Evolutionary conservation across 2,797 vertebrate species (phyloP), one percentile per base, ranked within the genome.

Genomic region (Gallirallus australis): DNA sequence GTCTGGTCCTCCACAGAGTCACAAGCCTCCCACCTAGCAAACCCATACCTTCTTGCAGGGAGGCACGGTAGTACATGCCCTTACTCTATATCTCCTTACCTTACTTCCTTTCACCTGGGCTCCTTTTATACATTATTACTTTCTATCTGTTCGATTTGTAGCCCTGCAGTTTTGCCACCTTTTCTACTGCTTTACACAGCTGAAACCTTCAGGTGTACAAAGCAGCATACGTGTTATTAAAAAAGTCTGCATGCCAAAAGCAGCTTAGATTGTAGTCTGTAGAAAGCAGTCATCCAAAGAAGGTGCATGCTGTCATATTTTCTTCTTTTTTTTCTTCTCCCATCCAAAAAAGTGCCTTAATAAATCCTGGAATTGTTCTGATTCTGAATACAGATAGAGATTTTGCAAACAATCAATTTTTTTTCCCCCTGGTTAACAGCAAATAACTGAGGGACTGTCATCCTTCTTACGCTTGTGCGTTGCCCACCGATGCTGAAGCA

Each of bases 51-150:
- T 42, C 54, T 52, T 48, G 57, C 31, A 64, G 27, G 28, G n/a
- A 59, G 37, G 25, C 21, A 14, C 2, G 47, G 20, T 31, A 50
- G 12, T 9, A 16, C 20, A 18, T 6, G 3, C 24, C n/a, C 20
- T 6, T 17, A 11, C 3, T 9, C 11, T 2, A 0, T 7, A 4
- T 35, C 21, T 57, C 10, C 25, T 16, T 33, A 1, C 24, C 8
- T 23, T 48, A 5, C 11, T 28, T 33, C 15, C 11, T 76, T 37
- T n/a, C 27, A 50, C 16, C 4, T 9, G 14, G 15, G 6, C 27
- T 9, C 3, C 21, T n/a, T 59, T 13, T 15, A 57, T 50, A 20
- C 5, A 7, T 24, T 30, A 11, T 42, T 27, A 28, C 40, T 39
- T 81, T 71, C 66, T 37, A 20, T 54, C 66, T n/a, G 9, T 50